A percentile compares a stretch with the other conserved stretches of the same genome.
These are phyloP conservation scores for Phoebastria nigripes DNA, from an alignment of 2,797 vertebrate species.

Conservation along the genomic window DNA sequence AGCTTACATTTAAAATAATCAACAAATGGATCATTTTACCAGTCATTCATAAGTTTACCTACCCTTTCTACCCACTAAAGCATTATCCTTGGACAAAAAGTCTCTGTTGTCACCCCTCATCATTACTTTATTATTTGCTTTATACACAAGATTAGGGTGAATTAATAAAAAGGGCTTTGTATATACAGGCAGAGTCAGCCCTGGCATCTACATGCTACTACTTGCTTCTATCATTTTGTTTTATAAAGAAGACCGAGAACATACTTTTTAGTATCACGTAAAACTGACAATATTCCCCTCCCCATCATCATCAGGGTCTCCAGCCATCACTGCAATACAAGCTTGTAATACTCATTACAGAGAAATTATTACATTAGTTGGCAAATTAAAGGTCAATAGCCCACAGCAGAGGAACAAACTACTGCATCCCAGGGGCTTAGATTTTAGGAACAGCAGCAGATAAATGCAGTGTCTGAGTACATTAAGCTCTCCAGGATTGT, in stretches of 20 bases:
- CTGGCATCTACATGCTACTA: not conserved
- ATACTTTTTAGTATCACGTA: not conserved
- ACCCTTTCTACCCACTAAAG: not conserved
- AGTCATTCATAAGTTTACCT: not conserved
- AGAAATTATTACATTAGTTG: not conserved
- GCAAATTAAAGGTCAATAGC: constrained; percentile 4
- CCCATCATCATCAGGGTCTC: not conserved
- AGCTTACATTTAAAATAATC: not conserved
- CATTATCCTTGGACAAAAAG: not conserved
- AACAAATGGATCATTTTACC: not conserved
- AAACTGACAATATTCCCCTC: not conserved
- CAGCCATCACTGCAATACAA: not conserved
- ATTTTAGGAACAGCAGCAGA: constrained; percentile 17
- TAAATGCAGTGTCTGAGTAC: not conserved
- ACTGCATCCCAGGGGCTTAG: not conserved
- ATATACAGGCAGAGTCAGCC: not conserved
- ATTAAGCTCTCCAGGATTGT: not conserved
- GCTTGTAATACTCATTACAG: not conserved
- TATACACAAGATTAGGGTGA: not conserved
- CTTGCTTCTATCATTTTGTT: not conserved
- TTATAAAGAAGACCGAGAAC: not conserved
- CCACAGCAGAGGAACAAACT: constrained; percentile 2
- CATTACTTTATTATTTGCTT: not conserved
- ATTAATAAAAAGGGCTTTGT: not conserved
- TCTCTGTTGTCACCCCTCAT: not conserved